phyloP scores from a whole-genome alignment of 1,140 invertebrate genomes.

The Drosophila ambigua region DNA sequence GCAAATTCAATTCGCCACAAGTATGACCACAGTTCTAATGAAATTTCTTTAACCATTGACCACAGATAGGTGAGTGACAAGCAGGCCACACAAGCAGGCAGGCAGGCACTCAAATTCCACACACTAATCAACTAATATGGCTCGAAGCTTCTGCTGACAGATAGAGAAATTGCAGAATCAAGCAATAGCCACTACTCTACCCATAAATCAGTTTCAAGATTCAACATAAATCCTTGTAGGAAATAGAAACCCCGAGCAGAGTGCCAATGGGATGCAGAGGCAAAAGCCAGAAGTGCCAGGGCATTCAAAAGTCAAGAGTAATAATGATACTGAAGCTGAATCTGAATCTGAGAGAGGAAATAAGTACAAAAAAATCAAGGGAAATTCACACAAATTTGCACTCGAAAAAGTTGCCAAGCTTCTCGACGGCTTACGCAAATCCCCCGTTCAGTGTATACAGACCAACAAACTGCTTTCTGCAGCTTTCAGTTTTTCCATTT shows the following conservation, averaged over 20 bases:
- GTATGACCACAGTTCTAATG: conserved; percentile 15
- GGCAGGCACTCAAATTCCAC: background rate
- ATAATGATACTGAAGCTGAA: conserved; percentile 41
- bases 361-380: conserved; percentile 24
- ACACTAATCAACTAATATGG: conserved; percentile 46
- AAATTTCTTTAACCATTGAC: conserved; percentile 22
- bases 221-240: background rate
- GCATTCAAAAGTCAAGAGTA: conserved; percentile 40
- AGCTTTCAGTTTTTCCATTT: conserved; percentile 48
- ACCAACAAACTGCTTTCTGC: conserved; percentile 36
- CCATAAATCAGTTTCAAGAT: conserved; percentile 16
- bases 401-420: conserved; percentile 58
- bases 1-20: background rate
- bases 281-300: conserved; percentile 7
- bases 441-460: conserved; percentile 9
- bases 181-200: background rate
- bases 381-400: conserved; percentile 52
- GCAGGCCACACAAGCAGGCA: no score
- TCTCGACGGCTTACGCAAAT: conserved; percentile 38
- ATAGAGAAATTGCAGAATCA: background rate
- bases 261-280: background rate
- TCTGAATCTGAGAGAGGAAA: conserved; percentile 19
- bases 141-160: background rate
- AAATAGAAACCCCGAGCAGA: background rate
- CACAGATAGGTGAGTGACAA: conserved; percentile 12